These are phyloP conservation scores for Nyctereutes procyonoides DNA, from an alignment of 2,113 vertebrate species.

Conservation along the genomic window DNA sequence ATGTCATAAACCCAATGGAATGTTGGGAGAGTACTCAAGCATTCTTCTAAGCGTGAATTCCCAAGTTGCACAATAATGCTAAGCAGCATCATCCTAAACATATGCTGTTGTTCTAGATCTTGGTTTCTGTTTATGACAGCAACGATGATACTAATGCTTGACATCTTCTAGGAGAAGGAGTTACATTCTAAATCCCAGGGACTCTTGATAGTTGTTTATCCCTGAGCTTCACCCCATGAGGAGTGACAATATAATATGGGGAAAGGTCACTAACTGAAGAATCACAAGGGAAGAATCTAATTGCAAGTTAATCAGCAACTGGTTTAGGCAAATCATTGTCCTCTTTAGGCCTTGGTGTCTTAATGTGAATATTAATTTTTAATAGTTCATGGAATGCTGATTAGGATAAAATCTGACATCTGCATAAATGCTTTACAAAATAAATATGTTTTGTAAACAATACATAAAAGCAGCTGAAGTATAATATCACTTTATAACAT, in stretches of 20 bases:
- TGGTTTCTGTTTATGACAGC: not conserved
- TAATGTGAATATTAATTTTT: slow-evolving; percentile 19
- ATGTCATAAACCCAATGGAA: slow-evolving; percentile 38
- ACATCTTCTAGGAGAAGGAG: not conserved
- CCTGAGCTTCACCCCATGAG: not conserved
- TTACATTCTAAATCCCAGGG: not conserved
- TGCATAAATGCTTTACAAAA: slow-evolving; percentile 51
- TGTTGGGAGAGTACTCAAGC: slow-evolving; percentile 13
- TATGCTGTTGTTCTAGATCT: not conserved
- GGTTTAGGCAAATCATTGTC: not conserved
- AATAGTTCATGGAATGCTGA: not conserved
- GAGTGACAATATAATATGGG: not conserved
- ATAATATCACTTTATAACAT: not conserved
- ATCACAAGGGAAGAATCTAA: not conserved
- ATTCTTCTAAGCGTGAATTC: slow-evolving; percentile 6
- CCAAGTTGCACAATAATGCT: not conserved
- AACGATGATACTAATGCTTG: not conserved
- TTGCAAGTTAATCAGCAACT: not conserved
- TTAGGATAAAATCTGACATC: slow-evolving; percentile 1
- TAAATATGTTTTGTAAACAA: not conserved
- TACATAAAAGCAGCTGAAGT: not conserved
- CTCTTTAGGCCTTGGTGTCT: not conserved
- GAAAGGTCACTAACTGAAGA: not conserved
- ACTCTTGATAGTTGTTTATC: not conserved
- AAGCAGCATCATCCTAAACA: slow-evolving; percentile 4